phyloP scores from a whole-genome alignment of 2,888 invertebrate genomes.

The Trachelus iudaicus region DNA sequence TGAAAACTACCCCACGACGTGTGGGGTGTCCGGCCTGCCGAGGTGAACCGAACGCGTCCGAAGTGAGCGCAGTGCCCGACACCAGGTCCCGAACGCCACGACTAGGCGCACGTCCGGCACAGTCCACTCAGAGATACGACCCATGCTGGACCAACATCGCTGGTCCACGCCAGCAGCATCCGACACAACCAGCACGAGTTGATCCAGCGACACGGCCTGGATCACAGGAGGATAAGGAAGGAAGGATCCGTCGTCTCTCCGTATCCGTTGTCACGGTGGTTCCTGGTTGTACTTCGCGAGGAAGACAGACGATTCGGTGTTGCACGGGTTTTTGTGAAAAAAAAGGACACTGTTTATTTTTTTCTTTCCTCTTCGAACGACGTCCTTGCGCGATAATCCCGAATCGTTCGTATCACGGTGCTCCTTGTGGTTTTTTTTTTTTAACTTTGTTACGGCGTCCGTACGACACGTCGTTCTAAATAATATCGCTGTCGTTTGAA shows the following conservation, averaged over 20 bases:
- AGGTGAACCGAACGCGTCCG: conserved; percentile 60
- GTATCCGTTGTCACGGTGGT: not conserved
- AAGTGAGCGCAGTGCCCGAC: conserved; percentile 57
- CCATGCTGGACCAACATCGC: conserved; percentile 64
- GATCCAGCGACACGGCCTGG: not conserved
- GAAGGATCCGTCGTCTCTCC: not conserved
- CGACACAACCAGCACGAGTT: conserved; percentile 3
- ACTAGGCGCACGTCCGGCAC: conserved; percentile 63
- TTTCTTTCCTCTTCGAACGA: not conserved
- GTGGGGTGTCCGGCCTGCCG: conserved; percentile 59
- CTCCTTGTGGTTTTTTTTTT: not conserved
- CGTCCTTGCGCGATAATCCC: not conserved
- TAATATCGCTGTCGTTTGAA: not conserved
- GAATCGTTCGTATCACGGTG: not conserved
- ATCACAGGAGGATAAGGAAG: not conserved
- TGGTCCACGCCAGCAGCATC: conserved; percentile 52
- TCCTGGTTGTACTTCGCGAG: not conserved
- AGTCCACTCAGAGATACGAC: conserved; percentile 66
- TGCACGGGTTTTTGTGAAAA: not conserved
- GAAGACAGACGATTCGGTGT: no score
- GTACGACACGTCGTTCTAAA: not conserved
- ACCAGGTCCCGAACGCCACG: conserved; percentile 61
- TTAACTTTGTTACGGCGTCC: not conserved
- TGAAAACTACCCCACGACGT: conserved; percentile 47
- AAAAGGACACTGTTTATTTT: not conserved